Base-by-base conservation (phyloP, 2,113 vertebrate genomes). In the Oophaga pumilio region DNA sequence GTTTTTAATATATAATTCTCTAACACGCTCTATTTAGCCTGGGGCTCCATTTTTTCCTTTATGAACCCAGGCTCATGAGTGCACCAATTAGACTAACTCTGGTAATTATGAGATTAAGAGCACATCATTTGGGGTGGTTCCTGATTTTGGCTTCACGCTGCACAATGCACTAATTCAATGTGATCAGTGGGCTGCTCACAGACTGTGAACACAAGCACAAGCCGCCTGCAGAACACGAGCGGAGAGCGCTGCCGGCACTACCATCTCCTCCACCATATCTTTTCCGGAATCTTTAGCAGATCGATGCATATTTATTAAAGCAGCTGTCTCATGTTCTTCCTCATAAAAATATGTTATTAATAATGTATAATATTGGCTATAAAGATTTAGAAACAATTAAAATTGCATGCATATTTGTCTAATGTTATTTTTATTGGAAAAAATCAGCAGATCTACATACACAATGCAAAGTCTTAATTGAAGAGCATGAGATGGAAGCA, bases 321-420 rank as follows among this genome's bases (percentile, higher is more conserved):
- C 28, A 20, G 53, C 22, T n/a, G 24, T 84, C 62, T 81, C 14
- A 56, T 0, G 13, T 52, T 17, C n/a, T 57, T n/a, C 18, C 83
- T 59, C 6, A 56, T n/a, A 69, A 53, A 73, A 24, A 74, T 22
- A 73, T 22, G 20, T 56, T 62, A 85, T 85, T 60, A 85, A 76
- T 60, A 49, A 76, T 76, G 69, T 62, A 85, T 57, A 59, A 22
- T 24, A 26, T 22, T 11, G 28, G 20, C 74, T 49, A 24, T 33
- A 12, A 76, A 85, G 56, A 26, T 3, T 6, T 3, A 62, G 26
- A 43, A 22, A 1, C 20, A 18, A 85, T 85, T 74, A 85, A 85
- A 85, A 76, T 76, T 85, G 83, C 24, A 81, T 82, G 59, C 59
- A 66, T 15, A n/a, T n/a, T 11, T 20, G 50, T 82, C 18, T 24